These are phyloP conservation scores for Noctua comes DNA, from an alignment of 2,888 invertebrate species.

Conservation along the genomic window DNA sequence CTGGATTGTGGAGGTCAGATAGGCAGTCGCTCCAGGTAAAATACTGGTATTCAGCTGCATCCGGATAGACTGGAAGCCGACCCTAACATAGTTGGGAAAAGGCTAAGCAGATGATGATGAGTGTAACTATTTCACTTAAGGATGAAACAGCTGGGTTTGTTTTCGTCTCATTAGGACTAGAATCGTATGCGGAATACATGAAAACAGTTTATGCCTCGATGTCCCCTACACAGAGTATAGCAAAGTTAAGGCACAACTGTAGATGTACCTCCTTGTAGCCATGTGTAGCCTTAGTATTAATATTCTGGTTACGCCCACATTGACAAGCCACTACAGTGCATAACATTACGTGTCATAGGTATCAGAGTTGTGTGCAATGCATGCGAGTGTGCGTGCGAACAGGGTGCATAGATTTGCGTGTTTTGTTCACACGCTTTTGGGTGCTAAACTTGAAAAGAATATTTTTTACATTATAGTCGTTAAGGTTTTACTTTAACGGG, in stretches of 20 bases:
- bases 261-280: neutral
- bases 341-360: constrained; percentile 18
- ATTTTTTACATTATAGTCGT: constrained; percentile 6
- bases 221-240: neutral
- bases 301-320: constrained; percentile 51
- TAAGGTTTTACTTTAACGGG: neutral
- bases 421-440: constrained; percentile 9
- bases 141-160: neutral
- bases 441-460: constrained; percentile 21
- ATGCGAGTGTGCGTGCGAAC: constrained; percentile 60
- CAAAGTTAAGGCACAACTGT: constrained; percentile 13
- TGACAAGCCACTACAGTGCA: constrained; percentile 59
- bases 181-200: neutral
- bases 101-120: too few species aligned
- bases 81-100: too few species aligned
- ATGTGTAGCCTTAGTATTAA: neutral
- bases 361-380: constrained; percentile 47
- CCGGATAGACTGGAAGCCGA: too few species aligned
- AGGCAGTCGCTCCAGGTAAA: too few species aligned
- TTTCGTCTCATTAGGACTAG: neutral
- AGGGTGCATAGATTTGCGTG: constrained; percentile 49
- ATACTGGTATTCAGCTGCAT: too few species aligned
- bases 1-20: too few species aligned
- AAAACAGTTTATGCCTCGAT: too few species aligned
- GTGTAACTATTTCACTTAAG: neutral